phyloP scores from a whole-genome alignment of 2,888 invertebrate species.

The Tipula unca region DNA sequence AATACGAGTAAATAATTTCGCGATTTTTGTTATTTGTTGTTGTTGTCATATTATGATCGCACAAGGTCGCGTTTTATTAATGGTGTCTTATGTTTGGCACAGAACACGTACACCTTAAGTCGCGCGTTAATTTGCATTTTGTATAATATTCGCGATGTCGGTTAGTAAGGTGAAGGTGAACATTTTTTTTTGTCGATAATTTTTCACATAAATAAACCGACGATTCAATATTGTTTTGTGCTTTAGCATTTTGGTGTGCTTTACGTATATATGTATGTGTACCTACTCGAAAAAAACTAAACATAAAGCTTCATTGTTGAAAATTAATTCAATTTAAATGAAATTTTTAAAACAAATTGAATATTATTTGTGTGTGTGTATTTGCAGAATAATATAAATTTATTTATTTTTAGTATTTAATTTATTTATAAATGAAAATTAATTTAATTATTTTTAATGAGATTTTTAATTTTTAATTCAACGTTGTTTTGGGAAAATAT shows the following conservation, averaged over 20 bases:
- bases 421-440: not conserved
- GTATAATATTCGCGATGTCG: not conserved
- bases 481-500: not conserved
- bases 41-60: not conserved
- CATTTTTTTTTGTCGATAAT: not conserved
- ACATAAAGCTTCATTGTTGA: not conserved
- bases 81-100: not conserved
- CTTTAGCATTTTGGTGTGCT: not conserved
- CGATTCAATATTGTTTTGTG: not conserved
- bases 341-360: not conserved
- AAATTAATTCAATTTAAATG: conserved; percentile 1
- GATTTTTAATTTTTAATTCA: not conserved
- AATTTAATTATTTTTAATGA: not conserved
- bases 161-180: not conserved
- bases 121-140: not conserved
- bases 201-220: not conserved
- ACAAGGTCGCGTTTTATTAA: not conserved
- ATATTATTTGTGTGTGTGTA: not conserved
- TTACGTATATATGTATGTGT: not conserved
- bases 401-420: not conserved
- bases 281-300: no score
- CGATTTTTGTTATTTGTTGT: not conserved
- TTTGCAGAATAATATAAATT: not conserved
- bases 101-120: not conserved
- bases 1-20: not conserved